Conservation (phyloP, 2,113 vertebrate genomes). For the Mionectes macconnelli region DNA sequence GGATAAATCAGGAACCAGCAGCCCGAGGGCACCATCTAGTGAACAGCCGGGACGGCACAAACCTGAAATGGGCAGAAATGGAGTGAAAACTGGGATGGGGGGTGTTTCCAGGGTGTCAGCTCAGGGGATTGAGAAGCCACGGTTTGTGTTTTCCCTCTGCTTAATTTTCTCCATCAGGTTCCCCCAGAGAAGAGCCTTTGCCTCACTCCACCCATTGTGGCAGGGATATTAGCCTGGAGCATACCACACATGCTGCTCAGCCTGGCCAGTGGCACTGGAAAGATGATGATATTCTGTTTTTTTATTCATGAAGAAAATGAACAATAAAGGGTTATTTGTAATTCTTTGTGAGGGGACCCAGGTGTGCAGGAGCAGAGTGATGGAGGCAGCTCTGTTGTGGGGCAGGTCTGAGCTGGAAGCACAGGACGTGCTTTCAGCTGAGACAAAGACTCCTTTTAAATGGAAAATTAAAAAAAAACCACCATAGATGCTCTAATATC, state of each 20-base stretch:
- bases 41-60: neutral
- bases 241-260: neutral
- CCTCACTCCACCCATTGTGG: rapidly evolving
- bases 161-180: neutral
- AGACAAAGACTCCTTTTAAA: neutral
- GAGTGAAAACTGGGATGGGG: neutral
- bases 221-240: neutral
- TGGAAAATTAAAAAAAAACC: neutral
- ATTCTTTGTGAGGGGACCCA: rapidly evolving
- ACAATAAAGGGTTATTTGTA: neutral
- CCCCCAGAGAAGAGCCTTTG: neutral
- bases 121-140: neutral
- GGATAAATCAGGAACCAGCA: neutral
- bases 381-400: neutral
- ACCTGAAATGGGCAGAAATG: neutral
- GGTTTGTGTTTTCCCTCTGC: neutral
- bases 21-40: constrained; percentile 68
- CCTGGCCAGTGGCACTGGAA: neutral
- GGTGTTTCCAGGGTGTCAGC: neutral
- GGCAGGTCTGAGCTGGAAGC: neutral
- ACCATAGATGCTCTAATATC: too few relatives aligned
- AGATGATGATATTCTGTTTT: neutral
- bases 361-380: rapidly evolving
- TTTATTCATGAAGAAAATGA: rapidly evolving
- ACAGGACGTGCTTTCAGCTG: neutral